Percentiles rank a stretch among this genome's conserved stretches.
Conservation (phyloP, 2,113 vertebrate species). For the Australoheros scitulus region DNA sequence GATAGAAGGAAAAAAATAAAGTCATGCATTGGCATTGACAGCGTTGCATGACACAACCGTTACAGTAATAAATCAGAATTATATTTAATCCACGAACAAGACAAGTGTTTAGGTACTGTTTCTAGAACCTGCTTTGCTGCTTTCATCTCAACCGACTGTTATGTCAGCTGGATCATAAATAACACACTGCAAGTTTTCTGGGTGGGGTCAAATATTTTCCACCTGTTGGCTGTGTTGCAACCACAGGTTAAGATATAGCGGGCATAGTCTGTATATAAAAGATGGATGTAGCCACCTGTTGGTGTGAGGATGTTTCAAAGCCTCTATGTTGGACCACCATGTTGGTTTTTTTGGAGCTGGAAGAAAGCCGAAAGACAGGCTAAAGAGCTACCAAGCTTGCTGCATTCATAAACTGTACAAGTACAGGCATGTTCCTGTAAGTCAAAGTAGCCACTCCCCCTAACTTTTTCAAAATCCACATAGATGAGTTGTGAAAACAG, state of each 20-base stretch:
- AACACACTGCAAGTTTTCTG: not conserved
- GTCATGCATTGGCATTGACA: not conserved
- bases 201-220: not conserved
- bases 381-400: not conserved
- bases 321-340: rapidly evolving
- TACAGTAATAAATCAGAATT: not conserved
- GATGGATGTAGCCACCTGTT: not conserved
- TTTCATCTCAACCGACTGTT: not conserved
- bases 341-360: not conserved
- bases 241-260: no score
- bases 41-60: not conserved
- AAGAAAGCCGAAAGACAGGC: not conserved
- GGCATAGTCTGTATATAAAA: not conserved
- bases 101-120: not conserved
- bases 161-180: not conserved
- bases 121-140: not conserved
- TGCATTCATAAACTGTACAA: not conserved
- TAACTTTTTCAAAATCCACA: not conserved
- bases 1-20: rapidly evolving
- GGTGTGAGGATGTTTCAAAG: not conserved
- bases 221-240: not conserved
- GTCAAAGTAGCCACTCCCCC: not conserved
- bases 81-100: not conserved
- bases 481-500: no score
- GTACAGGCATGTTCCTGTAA: not conserved